These are phyloP conservation scores for Loxodonta africana DNA, from an alignment of 2,113 vertebrate species.

Conservation along the genomic window DNA sequence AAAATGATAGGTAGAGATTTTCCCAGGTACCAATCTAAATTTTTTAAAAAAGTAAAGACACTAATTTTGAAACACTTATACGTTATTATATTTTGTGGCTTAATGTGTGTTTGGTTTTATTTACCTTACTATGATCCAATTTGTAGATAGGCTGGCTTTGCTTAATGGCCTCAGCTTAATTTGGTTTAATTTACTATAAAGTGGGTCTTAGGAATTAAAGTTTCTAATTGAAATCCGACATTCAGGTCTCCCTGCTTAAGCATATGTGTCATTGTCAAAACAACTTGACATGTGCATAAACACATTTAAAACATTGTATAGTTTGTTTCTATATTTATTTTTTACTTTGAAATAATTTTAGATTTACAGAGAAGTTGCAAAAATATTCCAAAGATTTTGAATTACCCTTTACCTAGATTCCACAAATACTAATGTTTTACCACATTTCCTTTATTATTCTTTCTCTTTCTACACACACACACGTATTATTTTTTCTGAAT, in stretches of 20 bases:
- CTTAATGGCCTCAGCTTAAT: slow-evolving; percentile 14
- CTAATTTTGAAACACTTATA: slow-evolving; percentile 47
- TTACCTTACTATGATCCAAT: slow-evolving; percentile 49
- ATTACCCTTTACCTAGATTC: not conserved
- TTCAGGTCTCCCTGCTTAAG: slow-evolving; percentile 20
- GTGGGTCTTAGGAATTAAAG: slow-evolving; percentile 23
- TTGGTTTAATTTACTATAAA: slow-evolving; percentile 59
- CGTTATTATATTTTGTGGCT: slow-evolving; percentile 44
- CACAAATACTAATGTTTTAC: slow-evolving; percentile 25
- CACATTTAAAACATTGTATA: slow-evolving; percentile 39
- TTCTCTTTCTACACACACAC: not conserved
- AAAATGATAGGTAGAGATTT: slow-evolving; percentile 27
- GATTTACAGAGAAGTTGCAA: slow-evolving; percentile 9
- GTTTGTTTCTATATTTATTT: not conserved
- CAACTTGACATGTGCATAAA: not conserved
- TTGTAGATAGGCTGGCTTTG: slow-evolving; percentile 26
- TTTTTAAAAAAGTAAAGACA: slow-evolving; percentile 43
- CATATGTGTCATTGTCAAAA: slow-evolving; percentile 36
- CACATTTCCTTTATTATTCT: not conserved
- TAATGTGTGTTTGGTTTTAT: slow-evolving; percentile 48
- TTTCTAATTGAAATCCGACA: slow-evolving; percentile 58
- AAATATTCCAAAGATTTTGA: not conserved
- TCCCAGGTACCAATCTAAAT: not conserved
- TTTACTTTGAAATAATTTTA: slow-evolving; percentile 33
- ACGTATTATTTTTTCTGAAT: slow-evolving; percentile 15